Evolutionary conservation across 2,888 invertebrate species (phyloP), one percentile per base, ranked within the genome.

Genomic region (Drosophila histrio): DNA sequence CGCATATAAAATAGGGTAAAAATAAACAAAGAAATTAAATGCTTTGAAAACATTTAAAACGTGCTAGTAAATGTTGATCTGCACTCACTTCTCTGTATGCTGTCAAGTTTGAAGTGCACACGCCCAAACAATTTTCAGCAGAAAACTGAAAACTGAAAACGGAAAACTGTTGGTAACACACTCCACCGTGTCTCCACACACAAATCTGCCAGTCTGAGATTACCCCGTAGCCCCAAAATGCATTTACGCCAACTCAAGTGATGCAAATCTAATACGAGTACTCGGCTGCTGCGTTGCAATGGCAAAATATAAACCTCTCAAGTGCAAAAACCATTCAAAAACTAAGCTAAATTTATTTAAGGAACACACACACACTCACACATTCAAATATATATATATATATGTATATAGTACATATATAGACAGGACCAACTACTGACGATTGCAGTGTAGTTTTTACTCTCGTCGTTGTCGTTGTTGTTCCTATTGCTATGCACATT

Each of bases 281-380:
- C 58, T 58, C 58, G 43, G 65, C 43, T 46, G 60, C 68, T 68
- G 72, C 68, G 15, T 68, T 72, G 68, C 72, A 68, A 63, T 72
- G 65, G 74, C 75, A 74, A 82, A 82, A 83, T 82, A 83, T 83
- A 83, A 83, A 83, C 82, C 82, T 83, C 82, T 83, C 82, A 79
- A 83, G 82, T 83, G 82, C 86, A 85, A 85, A 85, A 85, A 85
- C 82, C 82, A 85, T 85, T 83, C 82, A 83, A 83, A 82, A 83
- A 83, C 82, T 83, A 85, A 83, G 86, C 82, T 77, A 85, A 85
- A 83, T 83, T 83, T 83, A 83, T 83, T 83, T 83, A 83, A 83
- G 82, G 86, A 85, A 85, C 78, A 72, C 41, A 63, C 60, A 67
- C 67, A 69, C 58, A 44, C 39, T 58, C n/a, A 59, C n/a, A 58